Evolutionary conservation across 2,888 invertebrate genomes (phyloP).

Genomic region (Lasioglossum vierecki): DNA sequence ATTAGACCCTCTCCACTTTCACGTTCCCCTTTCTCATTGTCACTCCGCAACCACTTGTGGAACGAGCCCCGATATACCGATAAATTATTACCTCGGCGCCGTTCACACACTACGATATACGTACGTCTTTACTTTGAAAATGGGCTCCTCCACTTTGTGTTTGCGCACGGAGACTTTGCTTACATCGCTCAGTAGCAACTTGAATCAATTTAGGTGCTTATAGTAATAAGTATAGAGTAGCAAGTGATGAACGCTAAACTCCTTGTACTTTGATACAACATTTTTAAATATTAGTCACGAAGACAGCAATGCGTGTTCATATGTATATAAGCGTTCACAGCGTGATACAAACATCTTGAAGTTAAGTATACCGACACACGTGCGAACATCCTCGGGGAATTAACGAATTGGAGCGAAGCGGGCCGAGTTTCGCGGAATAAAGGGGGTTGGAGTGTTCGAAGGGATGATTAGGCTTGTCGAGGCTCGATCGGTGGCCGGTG

Average conservation of each 20-base stretch:
- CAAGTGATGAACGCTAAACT: no score
- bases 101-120: background rate
- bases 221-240: background rate
- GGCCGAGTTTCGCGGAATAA: background rate
- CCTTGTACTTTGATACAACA: no score
- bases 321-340: background rate
- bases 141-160: background rate
- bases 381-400: background rate
- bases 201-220: background rate
- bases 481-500: background rate
- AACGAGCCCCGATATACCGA: background rate
- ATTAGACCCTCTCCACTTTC: background rate
- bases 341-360: background rate
- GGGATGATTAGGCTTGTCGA: background rate
- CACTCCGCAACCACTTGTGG: conserved; percentile 12
- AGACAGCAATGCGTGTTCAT: background rate
- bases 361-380: background rate
- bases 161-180: no score
- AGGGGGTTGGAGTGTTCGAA: background rate
- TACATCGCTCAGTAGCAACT: background rate
- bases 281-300: background rate
- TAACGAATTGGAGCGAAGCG: background rate
- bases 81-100: background rate
- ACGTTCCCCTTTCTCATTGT: background rate
- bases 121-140: background rate